Percentiles rank a stretch among this genome's conserved stretches.
Evolutionary conservation across 1,140 invertebrate species (phyloP).

Genomic region (Scaptodrosophila lebanonensis): DNA sequence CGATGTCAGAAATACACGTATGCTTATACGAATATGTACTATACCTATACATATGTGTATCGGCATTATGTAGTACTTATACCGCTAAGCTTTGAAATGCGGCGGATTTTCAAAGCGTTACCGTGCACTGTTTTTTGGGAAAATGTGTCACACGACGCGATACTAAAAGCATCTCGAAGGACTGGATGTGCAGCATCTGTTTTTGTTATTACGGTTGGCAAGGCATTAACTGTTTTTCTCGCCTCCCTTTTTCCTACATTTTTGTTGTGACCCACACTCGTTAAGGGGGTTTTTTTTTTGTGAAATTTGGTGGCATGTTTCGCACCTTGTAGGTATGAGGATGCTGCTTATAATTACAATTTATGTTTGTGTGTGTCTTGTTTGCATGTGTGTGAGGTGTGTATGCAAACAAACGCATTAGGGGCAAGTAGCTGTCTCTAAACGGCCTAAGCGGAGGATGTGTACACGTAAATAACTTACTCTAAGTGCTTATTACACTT

Average conservation of each 20-base stretch:
- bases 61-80: slow-evolving; percentile 66
- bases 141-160: too few species aligned
- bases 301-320: too few species aligned
- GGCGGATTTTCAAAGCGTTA: slow-evolving; percentile 48
- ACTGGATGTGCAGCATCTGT: too few species aligned
- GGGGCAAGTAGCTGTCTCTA: too few species aligned
- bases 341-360: slow-evolving; percentile 59
- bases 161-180: too few species aligned
- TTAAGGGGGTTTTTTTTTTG: too few species aligned
- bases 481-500: slow-evolving; percentile 4
- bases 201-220: too few species aligned
- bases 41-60: slow-evolving; percentile 37
- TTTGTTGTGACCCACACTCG: neutral
- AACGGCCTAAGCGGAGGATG: neutral
- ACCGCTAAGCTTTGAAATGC: slow-evolving; percentile 34
- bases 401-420: too few species aligned
- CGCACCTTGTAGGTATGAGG: too few species aligned
- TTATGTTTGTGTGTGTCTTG: slow-evolving; percentile 33
- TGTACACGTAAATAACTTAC: slow-evolving; percentile 32
- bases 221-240: slow-evolving; percentile 12
- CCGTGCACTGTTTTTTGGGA: slow-evolving; percentile 33
- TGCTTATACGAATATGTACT: slow-evolving; percentile 3
- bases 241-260: too few species aligned
- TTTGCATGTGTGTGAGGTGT: neutral
- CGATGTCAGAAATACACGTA: slow-evolving; percentile 6